Base-by-base conservation (phyloP, 2,797 vertebrate genomes). In the Halcyon smyrnensis region DNA sequence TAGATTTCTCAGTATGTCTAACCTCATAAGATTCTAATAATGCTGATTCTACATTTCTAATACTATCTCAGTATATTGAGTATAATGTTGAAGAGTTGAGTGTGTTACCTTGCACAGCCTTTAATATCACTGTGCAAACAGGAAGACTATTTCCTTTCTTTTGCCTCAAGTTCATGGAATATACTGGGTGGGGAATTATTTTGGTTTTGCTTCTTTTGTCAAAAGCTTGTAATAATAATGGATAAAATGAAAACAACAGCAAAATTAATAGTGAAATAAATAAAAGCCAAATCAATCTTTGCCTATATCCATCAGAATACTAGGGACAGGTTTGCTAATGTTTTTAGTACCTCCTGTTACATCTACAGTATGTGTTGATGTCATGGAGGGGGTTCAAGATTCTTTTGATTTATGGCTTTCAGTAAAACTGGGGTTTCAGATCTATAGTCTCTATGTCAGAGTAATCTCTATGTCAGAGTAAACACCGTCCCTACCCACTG, bases 121-220 rank as follows among this genome's bases (percentile, higher is more conserved):
- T 83, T 67, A 45, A 36, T 37, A 46, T 77, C 56, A 37, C 12
- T 87, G 30, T 63, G 16, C 71, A 94, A 96, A 78, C 30, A 91
- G 27, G 41, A 76, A 76, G 39, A 24, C 37, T 79, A 9, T 91
- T 94, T 68, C 41, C 28, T 50, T 92, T 82, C 43, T 50, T 21
- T 34, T 82, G 20, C 32, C 32, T 84, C 39, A 67, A 63, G 60
- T 95, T 50, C 18, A 41, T 36, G 64, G 48, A 87, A 83, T 25
- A 85, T 18, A 64, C 27, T 62, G 77, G 51, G 18, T 51, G 46
- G 74, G 59, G 45, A 87, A 62, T 4, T 84, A 62, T 50, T 81
- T 84, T 51, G 39, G 45, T 54, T 90, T 86, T 83, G 15, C 21
- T 79, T 48, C 51, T 85, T 85, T 78, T 76, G 43, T 73, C 43